Evolutionary conservation across 1,140 invertebrate genomes (phyloP).

Genomic region (Drosophila aff.): DNA sequence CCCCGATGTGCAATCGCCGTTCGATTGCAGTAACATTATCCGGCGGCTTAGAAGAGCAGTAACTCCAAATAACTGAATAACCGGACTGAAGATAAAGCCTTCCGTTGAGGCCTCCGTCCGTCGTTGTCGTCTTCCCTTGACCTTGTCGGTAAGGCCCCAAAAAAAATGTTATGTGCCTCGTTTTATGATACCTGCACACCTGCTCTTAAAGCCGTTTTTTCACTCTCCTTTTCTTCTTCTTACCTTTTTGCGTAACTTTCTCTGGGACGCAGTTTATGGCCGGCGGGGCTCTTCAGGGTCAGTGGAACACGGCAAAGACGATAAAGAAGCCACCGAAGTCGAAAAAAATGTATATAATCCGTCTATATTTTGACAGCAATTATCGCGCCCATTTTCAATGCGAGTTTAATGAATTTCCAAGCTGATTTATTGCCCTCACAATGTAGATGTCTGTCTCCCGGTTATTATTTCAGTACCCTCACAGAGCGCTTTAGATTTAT

Average conservation of each 20-base stretch:
- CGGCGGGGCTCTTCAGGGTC: constrained; percentile 60
- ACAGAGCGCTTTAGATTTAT: neutral
- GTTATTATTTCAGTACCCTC: constrained; percentile 5
- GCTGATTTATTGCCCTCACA: constrained; percentile 51
- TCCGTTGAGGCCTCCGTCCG: constrained; percentile 24
- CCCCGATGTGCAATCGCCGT: constrained; percentile 35
- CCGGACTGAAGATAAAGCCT: constrained; percentile 26
- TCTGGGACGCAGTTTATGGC: constrained; percentile 53
- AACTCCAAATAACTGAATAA: constrained; percentile 32
- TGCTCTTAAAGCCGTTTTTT: constrained; percentile 30
- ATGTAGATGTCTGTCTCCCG: constrained; percentile 1
- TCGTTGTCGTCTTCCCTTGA: constrained; percentile 60
- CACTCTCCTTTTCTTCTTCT: constrained; percentile 22
- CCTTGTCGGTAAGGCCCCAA: constrained; percentile 48
- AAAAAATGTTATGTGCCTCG: constrained; percentile 49
- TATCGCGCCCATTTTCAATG: constrained; percentile 58
- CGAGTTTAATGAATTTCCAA: constrained; percentile 56
- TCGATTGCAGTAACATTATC: constrained; percentile 50
- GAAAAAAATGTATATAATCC: constrained; percentile 27
- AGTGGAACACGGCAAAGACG: constrained; percentile 50
- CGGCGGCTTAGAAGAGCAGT: constrained; percentile 5
- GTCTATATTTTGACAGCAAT: constrained; percentile 58
- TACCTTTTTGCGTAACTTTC: constrained; percentile 74
- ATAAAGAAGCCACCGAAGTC: constrained; percentile 42
- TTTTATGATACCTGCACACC: constrained; percentile 56